Evolutionary conservation across 2,797 vertebrate species (phyloP).

Genomic region (Ctenochaetus hawaiiensis): DNA sequence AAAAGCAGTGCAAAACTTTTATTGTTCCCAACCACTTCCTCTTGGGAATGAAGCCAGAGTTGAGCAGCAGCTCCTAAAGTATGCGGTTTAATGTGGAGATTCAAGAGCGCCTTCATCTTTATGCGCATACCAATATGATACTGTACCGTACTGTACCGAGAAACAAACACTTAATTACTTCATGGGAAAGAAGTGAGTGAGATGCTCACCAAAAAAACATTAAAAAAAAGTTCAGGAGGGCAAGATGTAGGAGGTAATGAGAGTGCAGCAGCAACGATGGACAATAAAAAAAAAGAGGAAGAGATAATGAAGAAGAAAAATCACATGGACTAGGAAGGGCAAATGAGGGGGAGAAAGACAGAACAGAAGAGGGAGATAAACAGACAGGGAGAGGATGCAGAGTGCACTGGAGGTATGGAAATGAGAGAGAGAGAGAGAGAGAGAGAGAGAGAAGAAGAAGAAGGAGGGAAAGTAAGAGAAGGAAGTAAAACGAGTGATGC

Average conservation of each 20-base stretch:
- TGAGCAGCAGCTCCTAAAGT: constrained; percentile 55
- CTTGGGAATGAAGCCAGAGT: constrained; percentile 34
- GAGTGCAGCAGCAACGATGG: constrained; percentile 30
- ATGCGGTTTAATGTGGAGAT: constrained; percentile 57
- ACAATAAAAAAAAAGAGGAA: constrained; percentile 39
- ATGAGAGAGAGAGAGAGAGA: constrained; percentile 49
- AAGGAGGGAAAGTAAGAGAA: constrained; percentile 30
- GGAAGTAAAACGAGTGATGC: constrained; percentile 61
- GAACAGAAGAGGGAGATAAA: constrained; percentile 48
- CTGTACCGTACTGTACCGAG: constrained; percentile 12
- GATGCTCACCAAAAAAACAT: constrained; percentile 3
- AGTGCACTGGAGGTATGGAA: constrained; percentile 62
- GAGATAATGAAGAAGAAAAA: constrained; percentile 64
- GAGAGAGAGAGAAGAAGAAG: constrained; percentile 2
- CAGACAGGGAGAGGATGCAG: constrained; percentile 49
- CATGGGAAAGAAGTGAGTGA: constrained; percentile 29
- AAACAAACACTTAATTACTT: constrained; percentile 58
- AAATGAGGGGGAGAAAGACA: constrained; percentile 43
- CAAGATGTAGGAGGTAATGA: constrained; percentile 46
- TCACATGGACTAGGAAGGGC: constrained; percentile 41
- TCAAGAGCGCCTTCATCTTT: constrained; percentile 47
- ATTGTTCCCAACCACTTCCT: constrained; percentile 53
- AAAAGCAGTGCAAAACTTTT: constrained; percentile 34
- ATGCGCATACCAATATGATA: constrained; percentile 39
- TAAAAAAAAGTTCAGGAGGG: constrained; percentile 31